These are phyloP conservation scores for Cheilosia variabilis DNA, from an alignment of 2,888 invertebrate species.

Conservation along the genomic window DNA sequence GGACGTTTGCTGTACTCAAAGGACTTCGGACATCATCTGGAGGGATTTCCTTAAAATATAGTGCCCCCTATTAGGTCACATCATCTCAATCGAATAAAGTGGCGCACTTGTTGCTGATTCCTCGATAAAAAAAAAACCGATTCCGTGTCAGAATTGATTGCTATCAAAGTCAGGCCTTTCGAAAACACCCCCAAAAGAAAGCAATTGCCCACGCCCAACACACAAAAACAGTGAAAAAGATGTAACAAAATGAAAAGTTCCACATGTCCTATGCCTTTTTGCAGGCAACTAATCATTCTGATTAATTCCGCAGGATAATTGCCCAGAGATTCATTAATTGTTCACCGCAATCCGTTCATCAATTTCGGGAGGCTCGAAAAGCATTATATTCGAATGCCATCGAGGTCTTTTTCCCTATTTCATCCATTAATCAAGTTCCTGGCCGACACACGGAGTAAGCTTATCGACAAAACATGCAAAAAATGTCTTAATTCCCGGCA, in stretches of 20 bases:
- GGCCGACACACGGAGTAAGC: slow-evolving; percentile 12
- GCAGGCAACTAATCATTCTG: slow-evolving; percentile 49
- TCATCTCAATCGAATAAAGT: too few species aligned
- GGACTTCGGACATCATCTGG: too few species aligned
- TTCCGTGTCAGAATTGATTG: too few species aligned
- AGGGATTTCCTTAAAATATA: too few species aligned
- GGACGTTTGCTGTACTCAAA: too few species aligned
- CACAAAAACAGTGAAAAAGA: too few species aligned
- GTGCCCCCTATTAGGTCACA: too few species aligned
- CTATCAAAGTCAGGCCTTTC: too few species aligned
- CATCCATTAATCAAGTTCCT: slow-evolving; percentile 67
- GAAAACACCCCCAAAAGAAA: too few species aligned
- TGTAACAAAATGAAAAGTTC: not conserved
- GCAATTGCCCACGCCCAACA: too few species aligned
- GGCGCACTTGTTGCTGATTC: too few species aligned
- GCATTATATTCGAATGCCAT: not conserved
- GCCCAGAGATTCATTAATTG: slow-evolving; percentile 58
- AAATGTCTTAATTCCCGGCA: slow-evolving; percentile 64
- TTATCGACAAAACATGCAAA: slow-evolving; percentile 63
- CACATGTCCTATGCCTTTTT: not conserved
- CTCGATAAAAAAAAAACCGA: too few species aligned
- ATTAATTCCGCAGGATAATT: slow-evolving; percentile 69
- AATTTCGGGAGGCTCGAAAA: slow-evolving; percentile 3
- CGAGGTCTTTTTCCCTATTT: not conserved
- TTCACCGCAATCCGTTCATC: slow-evolving; percentile 42